Evolutionary conservation across 2,797 vertebrate genomes (phyloP).

Genomic region (Podargus strigoides): DNA sequence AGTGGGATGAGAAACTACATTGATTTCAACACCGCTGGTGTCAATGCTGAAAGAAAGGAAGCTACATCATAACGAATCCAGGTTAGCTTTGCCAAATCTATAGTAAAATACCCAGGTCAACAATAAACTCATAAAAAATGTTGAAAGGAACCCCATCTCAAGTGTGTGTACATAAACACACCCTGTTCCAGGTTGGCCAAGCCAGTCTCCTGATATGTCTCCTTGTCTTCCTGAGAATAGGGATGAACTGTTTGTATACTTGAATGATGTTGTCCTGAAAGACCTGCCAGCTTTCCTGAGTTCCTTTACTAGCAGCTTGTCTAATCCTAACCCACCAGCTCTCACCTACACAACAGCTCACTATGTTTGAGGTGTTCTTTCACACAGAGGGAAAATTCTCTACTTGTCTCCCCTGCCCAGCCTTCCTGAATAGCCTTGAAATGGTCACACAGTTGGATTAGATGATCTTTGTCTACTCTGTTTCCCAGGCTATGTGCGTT

Average conservation of each 20-base stretch:
- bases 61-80: neutral
- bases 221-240: neutral
- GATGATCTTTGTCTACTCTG: neutral
- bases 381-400: neutral
- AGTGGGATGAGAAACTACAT: neutral
- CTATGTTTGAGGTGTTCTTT: neutral
- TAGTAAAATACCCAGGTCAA: neutral
- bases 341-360: neutral
- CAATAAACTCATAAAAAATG: neutral
- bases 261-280: neutral
- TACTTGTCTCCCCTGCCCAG: neutral
- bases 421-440: neutral
- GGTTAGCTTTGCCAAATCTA: neutral
- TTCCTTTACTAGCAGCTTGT: neutral
- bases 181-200: neutral
- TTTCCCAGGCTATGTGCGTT: neutral
- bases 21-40: neutral
- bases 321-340: neutral
- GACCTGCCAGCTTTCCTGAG: neutral
- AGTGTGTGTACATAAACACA: neutral
- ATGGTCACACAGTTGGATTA: neutral
- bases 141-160: neutral
- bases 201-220: neutral
- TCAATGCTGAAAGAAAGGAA: neutral
- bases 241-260: neutral